A percentile compares a stretch with the other conserved stretches of the same genome.
phyloP scores from a whole-genome alignment of 2,888 invertebrate genomes.

The Sipunculus nudus region DNA sequence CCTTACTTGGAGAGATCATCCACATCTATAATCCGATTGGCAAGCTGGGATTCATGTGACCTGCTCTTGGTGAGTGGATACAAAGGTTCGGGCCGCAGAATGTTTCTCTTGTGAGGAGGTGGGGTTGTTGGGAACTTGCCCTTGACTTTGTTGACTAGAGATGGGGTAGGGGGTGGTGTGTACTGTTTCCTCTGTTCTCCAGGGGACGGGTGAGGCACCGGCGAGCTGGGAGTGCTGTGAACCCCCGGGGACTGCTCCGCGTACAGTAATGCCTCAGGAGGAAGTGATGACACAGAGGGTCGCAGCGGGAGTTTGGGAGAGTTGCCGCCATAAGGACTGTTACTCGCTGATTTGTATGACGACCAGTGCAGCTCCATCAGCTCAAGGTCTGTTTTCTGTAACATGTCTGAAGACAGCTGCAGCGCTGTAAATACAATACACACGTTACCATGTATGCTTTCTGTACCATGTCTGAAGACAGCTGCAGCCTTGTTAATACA shows the following conservation, averaged over 20 bases:
- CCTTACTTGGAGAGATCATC: conserved; percentile 59
- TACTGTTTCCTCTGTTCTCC: conserved; percentile 51
- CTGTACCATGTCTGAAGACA: too few relatives aligned
- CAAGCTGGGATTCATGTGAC: conserved; percentile 90
- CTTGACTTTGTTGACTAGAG: conserved; percentile 63
- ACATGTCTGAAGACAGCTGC: too few relatives aligned
- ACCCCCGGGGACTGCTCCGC: conserved; percentile 58
- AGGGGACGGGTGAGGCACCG: conserved; percentile 41
- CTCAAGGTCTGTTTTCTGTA: too few relatives aligned
- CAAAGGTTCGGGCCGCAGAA: conserved; percentile 70
- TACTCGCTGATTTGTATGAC: conserved; percentile 72
- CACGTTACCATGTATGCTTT: too few relatives aligned
- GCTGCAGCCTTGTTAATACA: too few relatives aligned
- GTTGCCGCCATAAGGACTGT: conserved; percentile 61
- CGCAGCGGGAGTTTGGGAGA: conserved; percentile 42
- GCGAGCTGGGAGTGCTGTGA: conserved; percentile 62
- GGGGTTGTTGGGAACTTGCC: conserved; percentile 82
- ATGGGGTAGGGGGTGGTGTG: conserved; percentile 71
- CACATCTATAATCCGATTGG: conserved; percentile 70
- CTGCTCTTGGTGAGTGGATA: conserved; percentile 83
- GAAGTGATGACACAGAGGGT: conserved; percentile 57
- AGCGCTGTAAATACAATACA: too few relatives aligned
- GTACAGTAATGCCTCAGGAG: conserved; percentile 45
- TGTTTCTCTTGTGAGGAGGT: conserved; percentile 80
- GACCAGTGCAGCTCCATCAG: conserved; percentile 91